These are phyloP conservation scores for Neoscelio sp. DNA, from an alignment of 2,888 invertebrate species.

Conservation along the genomic window DNA sequence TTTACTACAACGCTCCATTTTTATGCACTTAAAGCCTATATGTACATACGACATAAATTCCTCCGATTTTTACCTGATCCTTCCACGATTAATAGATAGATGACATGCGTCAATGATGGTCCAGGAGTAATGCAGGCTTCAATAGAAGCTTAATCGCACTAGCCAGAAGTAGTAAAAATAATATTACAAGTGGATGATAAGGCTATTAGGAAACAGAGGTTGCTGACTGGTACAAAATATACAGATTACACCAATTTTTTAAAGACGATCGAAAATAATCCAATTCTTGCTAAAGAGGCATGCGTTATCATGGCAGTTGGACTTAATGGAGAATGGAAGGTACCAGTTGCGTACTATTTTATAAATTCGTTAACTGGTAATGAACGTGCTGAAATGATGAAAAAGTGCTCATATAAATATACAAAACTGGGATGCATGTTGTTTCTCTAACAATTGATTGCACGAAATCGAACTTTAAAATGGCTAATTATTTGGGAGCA, in stretches of 20 bases:
- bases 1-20: constrained; percentile 42
- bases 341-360: constrained; percentile 53
- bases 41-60: constrained; percentile 33
- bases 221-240: constrained; percentile 8
- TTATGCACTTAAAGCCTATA: constrained; percentile 38
- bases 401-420: too few species aligned
- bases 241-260: constrained; percentile 19
- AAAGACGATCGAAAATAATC: too few species aligned
- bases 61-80: constrained; percentile 45
- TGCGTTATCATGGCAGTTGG: constrained; percentile 54
- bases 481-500: too few species aligned
- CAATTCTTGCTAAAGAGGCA: constrained; percentile 48
- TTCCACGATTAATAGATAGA: constrained; percentile 36
- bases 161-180: constrained; percentile 9
- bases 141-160: constrained; percentile 8
- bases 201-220: constrained; percentile 24
- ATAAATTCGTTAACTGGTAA: constrained; percentile 44
- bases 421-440: too few species aligned
- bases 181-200: constrained; percentile 53
- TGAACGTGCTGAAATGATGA: too few species aligned
- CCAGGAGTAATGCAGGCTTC: constrained; percentile 36
- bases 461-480: too few species aligned
- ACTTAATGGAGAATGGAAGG: constrained; percentile 51
- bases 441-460: too few species aligned
- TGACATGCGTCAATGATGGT: constrained; percentile 21